Evolutionary conservation across 2,797 vertebrate genomes (phyloP).

Genomic region (Oryzias sinensis): DNA sequence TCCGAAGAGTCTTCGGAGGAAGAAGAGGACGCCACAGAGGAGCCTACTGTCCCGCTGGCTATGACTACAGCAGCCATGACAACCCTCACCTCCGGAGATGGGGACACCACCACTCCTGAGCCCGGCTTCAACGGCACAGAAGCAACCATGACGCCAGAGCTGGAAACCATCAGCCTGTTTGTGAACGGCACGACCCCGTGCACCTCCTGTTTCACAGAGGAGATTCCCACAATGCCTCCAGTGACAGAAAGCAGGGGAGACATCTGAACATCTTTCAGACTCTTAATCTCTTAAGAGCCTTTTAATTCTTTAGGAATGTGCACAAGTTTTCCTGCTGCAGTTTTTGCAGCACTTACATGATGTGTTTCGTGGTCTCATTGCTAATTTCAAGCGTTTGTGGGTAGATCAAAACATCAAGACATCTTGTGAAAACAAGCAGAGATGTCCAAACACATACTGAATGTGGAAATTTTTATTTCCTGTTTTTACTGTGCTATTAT

Average conservation of each 20-base stretch:
- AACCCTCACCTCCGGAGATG: conserved; percentile 1
- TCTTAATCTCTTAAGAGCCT: background rate
- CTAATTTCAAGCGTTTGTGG: no score
- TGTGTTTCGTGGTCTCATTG: no score
- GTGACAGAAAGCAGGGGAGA: conserved; percentile 55
- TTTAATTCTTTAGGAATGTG: background rate
- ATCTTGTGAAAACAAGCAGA: no score
- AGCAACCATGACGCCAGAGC: background rate
- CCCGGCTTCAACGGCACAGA: conserved; percentile 8
- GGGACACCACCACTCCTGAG: background rate
- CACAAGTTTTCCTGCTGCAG: no score
- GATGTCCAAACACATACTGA: no score
- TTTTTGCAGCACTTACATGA: no score
- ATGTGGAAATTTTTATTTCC: no score
- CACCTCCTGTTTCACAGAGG: background rate
- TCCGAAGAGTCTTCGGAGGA: conserved; percentile 14
- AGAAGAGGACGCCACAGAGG: background rate
- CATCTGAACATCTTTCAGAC: conserved; percentile 16
- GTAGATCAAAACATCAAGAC: no score
- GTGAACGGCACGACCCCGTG: background rate
- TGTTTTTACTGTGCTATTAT: no score
- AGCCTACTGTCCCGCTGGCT: background rate
- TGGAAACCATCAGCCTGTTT: background rate
- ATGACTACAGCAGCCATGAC: background rate
- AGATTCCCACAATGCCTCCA: conserved; percentile 10